These are phyloP conservation scores for Rhingia rostrata DNA, from an alignment of 2,888 invertebrate genomes.

Conservation along the genomic window DNA sequence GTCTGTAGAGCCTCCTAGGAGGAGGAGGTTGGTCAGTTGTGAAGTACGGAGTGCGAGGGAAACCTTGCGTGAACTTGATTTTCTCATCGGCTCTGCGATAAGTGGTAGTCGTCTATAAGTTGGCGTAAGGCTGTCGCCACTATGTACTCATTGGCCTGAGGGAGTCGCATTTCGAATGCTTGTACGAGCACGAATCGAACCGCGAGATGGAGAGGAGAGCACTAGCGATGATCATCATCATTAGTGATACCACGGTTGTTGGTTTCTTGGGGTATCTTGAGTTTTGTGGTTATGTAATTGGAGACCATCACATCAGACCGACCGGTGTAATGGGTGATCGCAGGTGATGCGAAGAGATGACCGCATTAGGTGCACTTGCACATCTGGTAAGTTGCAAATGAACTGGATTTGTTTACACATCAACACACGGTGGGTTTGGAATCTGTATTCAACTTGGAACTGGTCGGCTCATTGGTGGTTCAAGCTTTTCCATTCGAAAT, in stretches of 20 bases:
- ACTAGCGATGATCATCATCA: conserved; percentile 37
- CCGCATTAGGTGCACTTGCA: conserved; percentile 65
- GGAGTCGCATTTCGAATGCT: conserved; percentile 55
- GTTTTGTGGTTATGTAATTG: conserved; percentile 67
- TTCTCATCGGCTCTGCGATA: conserved; percentile 41
- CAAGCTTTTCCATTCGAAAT: conserved; percentile 31
- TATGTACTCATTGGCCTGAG: conserved; percentile 7
- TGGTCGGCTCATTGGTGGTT: conserved; percentile 12
- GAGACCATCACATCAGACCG: conserved; percentile 33
- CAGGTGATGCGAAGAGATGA: conserved; percentile 55
- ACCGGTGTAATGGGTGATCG: conserved; percentile 38
- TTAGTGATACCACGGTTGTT: conserved; percentile 24
- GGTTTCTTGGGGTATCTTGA: conserved; percentile 18
- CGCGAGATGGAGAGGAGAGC: conserved; percentile 27
- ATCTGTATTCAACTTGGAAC: conserved; percentile 10
- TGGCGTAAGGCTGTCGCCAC: conserved; percentile 67
- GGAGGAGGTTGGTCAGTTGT: background rate
- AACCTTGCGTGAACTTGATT: conserved; percentile 65
- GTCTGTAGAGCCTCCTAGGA: conserved; percentile 25
- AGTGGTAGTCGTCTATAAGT: conserved; percentile 41
- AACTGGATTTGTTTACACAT: conserved; percentile 56
- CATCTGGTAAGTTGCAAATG: conserved; percentile 61
- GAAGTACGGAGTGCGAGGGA: conserved; percentile 27
- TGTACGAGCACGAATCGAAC: conserved; percentile 8
- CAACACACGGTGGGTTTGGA: conserved; percentile 3